Conservation (phyloP, 2,888 invertebrate species). For the Cryptocheilus praepositus region DNA sequence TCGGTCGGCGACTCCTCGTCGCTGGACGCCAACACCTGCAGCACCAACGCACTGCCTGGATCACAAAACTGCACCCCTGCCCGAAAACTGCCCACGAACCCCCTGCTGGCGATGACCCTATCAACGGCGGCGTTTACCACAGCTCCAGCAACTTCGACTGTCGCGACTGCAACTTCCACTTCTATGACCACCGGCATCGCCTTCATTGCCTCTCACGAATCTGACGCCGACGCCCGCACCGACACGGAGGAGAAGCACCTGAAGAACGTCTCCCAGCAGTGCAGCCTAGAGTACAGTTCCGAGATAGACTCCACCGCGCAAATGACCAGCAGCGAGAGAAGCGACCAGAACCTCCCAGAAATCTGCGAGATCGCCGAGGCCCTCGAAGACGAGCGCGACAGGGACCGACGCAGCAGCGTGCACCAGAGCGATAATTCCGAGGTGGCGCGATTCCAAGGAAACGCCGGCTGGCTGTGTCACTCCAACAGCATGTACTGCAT, state of each 20-base stretch:
- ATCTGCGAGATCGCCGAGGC: slow-evolving; percentile 61
- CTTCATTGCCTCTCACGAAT: slow-evolving; percentile 56
- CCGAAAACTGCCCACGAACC: slow-evolving; percentile 60
- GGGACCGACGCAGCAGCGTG: slow-evolving; percentile 46
- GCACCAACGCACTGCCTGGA: slow-evolving; percentile 52
- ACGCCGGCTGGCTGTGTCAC: slow-evolving; percentile 55
- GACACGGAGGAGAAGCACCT: slow-evolving; percentile 73
- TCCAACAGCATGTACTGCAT: slow-evolving; percentile 66
- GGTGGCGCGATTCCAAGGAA: slow-evolving; percentile 35
- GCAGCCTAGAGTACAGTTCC: slow-evolving; percentile 83
- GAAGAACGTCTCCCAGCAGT: slow-evolving; percentile 83
- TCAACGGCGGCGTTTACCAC: too few relatives aligned
- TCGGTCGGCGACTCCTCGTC: slow-evolving; percentile 10
- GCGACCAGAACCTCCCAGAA: slow-evolving; percentile 69
- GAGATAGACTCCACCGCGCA: slow-evolving; percentile 71
- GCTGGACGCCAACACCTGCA: slow-evolving; percentile 23
- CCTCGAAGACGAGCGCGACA: slow-evolving; percentile 37
- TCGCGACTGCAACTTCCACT: too few relatives aligned
- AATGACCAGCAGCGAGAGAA: slow-evolving; percentile 65
- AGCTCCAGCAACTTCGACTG: too few relatives aligned
- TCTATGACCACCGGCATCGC: too few relatives aligned
- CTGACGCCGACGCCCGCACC: slow-evolving; percentile 63
- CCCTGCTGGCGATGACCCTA: slow-evolving; percentile 15
- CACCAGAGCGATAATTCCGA: slow-evolving; percentile 50
- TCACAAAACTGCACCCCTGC: slow-evolving; percentile 67